These are phyloP conservation scores for Iguana delicatissima DNA, from an alignment of 2,797 vertebrate genomes.

Conservation along the genomic window DNA sequence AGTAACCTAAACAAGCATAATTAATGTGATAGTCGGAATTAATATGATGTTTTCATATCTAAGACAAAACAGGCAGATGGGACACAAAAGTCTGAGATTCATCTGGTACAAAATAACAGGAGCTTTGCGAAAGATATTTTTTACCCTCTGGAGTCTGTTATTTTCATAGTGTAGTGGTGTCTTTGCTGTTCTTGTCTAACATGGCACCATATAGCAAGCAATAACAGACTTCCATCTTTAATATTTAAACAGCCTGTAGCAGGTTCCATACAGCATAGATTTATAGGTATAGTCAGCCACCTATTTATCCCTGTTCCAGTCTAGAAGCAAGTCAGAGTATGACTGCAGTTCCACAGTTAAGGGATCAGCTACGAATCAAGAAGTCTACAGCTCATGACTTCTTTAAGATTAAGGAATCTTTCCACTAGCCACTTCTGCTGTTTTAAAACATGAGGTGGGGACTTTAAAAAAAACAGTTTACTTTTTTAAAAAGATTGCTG, in stretches of 20 bases:
- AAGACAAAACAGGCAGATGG: slow-evolving; percentile 77
- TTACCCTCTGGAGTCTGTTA: slow-evolving; percentile 57
- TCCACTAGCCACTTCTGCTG: too few species aligned
- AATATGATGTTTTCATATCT: slow-evolving; percentile 78
- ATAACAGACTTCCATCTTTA: slow-evolving; percentile 18
- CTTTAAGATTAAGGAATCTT: too few species aligned
- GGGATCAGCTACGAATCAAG: neutral
- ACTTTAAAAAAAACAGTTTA: too few species aligned
- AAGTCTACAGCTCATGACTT: neutral
- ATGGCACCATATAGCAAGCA: slow-evolving; percentile 51
- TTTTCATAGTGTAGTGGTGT: slow-evolving; percentile 62
- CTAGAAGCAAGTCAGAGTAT: neutral
- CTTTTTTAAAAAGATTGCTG: too few species aligned
- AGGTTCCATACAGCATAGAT: neutral
- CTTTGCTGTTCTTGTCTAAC: slow-evolving; percentile 56
- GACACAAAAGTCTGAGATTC: neutral
- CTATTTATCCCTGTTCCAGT: neutral
- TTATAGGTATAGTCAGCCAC: neutral
- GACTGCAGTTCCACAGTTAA: neutral
- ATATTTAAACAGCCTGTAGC: neutral
- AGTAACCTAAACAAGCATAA: slow-evolving; percentile 69
- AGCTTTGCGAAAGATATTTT: slow-evolving; percentile 58
- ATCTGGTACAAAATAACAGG: slow-evolving; percentile 17
- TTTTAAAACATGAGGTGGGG: too few species aligned
- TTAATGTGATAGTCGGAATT: slow-evolving; percentile 76